Evolutionary conservation across 2,113 vertebrate species (phyloP).

Genomic region (Corythaeola cristata): DNA sequence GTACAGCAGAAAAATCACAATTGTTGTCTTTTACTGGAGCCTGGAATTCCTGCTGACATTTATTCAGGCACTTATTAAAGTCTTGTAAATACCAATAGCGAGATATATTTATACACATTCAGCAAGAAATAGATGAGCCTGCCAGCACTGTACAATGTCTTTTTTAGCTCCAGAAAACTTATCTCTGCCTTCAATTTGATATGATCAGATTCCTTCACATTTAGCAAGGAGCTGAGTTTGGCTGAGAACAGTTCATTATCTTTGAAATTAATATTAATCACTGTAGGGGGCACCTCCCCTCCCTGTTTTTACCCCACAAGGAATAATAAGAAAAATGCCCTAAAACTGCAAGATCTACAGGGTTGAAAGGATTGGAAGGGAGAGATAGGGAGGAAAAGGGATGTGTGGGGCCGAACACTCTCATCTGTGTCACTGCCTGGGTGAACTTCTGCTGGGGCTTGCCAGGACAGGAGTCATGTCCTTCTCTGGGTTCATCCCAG

Average conservation of each 20-base stretch:
- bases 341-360: background rate
- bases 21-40: background rate
- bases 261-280: conserved; percentile 54
- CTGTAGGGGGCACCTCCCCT: background rate
- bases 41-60: background rate
- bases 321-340: background rate
- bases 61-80: background rate
- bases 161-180: background rate
- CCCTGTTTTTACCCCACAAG: background rate
- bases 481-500: background rate
- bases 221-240: conserved; percentile 28
- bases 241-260: conserved; percentile 3
- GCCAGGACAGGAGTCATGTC: background rate
- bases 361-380: background rate
- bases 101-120: background rate
- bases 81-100: background rate
- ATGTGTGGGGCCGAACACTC: background rate
- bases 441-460: background rate
- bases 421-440: background rate
- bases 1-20: background rate
- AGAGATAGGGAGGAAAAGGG: background rate
- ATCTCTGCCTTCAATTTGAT: background rate
- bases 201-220: background rate
- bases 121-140: conserved; percentile 11
- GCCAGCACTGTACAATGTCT: background rate